These are phyloP conservation scores for Tribolium madens DNA, from an alignment of 1,140 invertebrate species.

Conservation along the genomic window DNA sequence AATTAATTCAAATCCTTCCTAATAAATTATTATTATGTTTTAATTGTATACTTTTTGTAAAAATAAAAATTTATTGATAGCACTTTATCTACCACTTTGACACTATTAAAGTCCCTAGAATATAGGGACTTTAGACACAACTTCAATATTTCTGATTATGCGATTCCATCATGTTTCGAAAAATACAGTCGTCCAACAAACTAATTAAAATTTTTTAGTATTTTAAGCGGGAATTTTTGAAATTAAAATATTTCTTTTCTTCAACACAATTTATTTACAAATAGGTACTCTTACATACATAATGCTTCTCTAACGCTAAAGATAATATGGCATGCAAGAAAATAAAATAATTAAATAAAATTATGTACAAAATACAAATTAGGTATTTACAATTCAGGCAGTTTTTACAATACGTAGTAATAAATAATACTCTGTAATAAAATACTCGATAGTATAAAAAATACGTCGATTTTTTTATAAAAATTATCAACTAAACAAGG, in stretches of 20 bases:
- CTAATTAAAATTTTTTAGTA: too few species aligned
- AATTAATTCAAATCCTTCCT: too few species aligned
- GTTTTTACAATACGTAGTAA: background rate
- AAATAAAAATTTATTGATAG: too few species aligned
- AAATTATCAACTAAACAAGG: constrained; percentile 66
- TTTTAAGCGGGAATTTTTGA: too few species aligned
- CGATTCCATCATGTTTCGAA: too few species aligned
- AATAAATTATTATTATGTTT: too few species aligned
- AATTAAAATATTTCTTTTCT: background rate
- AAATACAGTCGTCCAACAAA: too few species aligned
- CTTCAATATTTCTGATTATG: too few species aligned
- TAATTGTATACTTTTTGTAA: too few species aligned
- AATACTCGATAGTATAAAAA: background rate
- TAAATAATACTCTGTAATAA: background rate
- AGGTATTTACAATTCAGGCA: background rate
- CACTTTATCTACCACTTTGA: too few species aligned
- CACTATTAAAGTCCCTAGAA: too few species aligned
- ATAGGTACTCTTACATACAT: background rate
- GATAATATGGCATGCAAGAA: background rate
- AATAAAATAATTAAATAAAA: background rate
- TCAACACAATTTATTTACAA: background rate
- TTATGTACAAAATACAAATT: background rate
- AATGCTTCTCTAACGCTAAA: background rate
- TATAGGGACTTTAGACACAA: too few species aligned
- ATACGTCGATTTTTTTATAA: background rate